A percentile compares a stretch with the other conserved stretches of the same genome.
Evolutionary conservation across 1,140 invertebrate genomes (phyloP).

Genomic region (Linepithema humile): DNA sequence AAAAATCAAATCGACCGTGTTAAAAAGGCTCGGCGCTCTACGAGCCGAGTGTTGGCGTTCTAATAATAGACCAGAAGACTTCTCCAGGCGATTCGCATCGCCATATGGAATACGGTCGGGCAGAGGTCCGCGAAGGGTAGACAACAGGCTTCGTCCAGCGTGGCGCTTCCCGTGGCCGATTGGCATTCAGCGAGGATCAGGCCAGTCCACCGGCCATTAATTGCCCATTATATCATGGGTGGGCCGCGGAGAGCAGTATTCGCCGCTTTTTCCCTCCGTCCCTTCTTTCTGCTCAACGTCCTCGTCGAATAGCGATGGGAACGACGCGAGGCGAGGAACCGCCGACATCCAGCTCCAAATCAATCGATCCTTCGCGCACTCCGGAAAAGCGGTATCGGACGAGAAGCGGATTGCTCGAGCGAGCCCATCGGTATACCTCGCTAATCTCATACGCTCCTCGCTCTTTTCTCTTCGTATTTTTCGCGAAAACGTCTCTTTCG

Average conservation of each 20-base stretch:
- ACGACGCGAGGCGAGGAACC: not conserved
- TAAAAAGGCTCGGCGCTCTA: constrained; percentile 9
- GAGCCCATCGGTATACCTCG: too few species aligned
- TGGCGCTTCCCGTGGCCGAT: constrained; percentile 34
- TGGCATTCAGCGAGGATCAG: constrained; percentile 44
- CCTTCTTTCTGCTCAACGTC: not conserved
- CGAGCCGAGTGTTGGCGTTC: constrained; percentile 17
- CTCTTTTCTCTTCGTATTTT: too few species aligned
- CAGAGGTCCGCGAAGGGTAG: constrained; percentile 39
- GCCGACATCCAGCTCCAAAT: too few species aligned
- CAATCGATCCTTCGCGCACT: too few species aligned
- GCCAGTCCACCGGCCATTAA: constrained; percentile 50
- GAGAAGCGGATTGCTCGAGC: too few species aligned
- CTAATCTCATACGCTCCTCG: too few species aligned
- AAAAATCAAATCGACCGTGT: constrained; percentile 1
- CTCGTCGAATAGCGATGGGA: constrained; percentile 32
- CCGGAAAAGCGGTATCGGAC: too few species aligned
- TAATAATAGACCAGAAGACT: constrained; percentile 47
- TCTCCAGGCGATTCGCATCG: constrained; percentile 13
- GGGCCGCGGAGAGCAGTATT: constrained; percentile 22
- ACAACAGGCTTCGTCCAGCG: constrained; percentile 33
- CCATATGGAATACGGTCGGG: constrained; percentile 42
- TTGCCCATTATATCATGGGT: constrained; percentile 63
- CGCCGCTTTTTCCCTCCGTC: not conserved
- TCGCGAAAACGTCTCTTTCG: not conserved